A percentile compares a stretch with the other conserved stretches of the same genome.
Evolutionary conservation across 2,113 vertebrate species (phyloP).

Genomic region (Vulpes lagopus): DNA sequence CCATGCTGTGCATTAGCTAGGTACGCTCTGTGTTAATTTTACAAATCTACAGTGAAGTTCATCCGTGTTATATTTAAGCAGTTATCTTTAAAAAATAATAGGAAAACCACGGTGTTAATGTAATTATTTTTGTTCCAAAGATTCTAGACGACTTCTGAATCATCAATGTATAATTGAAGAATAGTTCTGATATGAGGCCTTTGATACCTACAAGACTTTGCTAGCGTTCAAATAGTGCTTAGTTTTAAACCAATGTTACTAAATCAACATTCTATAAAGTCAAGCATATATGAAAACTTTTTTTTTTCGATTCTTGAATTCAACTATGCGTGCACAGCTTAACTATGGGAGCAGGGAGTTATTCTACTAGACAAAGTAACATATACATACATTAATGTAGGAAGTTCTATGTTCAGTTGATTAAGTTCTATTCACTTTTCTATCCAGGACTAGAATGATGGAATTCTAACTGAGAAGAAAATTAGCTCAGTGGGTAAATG

Average conservation of each 20-base stretch:
- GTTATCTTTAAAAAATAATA: not conserved
- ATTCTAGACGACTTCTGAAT: not conserved
- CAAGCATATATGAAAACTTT: not conserved
- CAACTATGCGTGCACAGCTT: not conserved
- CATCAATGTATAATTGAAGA: not conserved
- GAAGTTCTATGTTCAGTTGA: conserved; percentile 42
- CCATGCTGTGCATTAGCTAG: not conserved
- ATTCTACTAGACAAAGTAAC: not conserved
- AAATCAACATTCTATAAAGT: not conserved
- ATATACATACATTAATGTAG: not conserved
- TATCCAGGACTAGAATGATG: conserved; percentile 11
- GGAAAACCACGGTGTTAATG: not conserved
- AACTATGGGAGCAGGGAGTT: not conserved
- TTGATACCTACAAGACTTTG: not conserved
- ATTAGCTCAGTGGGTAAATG: conserved; percentile 55
- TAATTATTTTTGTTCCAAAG: not conserved
- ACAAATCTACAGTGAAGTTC: not conserved
- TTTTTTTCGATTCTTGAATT: not conserved
- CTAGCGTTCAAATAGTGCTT: not conserved
- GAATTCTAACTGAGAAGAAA: conserved; percentile 62
- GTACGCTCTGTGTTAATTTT: conserved; percentile 11
- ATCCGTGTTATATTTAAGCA: not conserved
- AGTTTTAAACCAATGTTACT: not conserved
- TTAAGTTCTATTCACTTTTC: not conserved
- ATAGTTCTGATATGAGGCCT: not conserved